Evolutionary conservation across 2,113 vertebrate genomes (phyloP), one percentile per base, ranked within the genome.

Genomic region (Heteronetta atricapilla): DNA sequence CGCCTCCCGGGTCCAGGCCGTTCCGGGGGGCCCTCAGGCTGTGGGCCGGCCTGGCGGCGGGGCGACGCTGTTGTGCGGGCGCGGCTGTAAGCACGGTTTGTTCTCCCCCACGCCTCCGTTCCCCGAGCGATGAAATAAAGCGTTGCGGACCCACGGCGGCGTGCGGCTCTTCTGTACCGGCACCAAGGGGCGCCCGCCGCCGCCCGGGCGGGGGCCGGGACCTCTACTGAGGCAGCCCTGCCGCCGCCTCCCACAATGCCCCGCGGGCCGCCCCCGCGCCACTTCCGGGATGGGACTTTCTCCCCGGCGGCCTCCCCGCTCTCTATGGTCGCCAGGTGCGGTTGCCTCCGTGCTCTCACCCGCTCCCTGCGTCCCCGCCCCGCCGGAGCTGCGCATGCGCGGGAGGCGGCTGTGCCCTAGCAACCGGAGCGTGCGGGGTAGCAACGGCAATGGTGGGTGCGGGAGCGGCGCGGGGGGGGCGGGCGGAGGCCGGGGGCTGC

Each of bases 391-490:
- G 94, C 97, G 97, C 98, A 86, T 58, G 98, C 98, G 98, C 96
- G 56, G 50, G 87, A 67, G 85, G 62, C 85, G 26, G 7, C 50
- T 15, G 60, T 80, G 94, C 97, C 98, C 83, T 98, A 98, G 98
- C 98, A 98, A 98, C 98, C 97, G 86, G 80, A 92, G 96, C 97
- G 95, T 96, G 95, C 87, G 97, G 97, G n/a, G 94, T 98, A 97
- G 97, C 98, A 97, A 97, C 97, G 76, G 95, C 94, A 74, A 98
- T 98, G 98, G 98, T 98, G 93, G 97, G 98, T 97, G 36, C 58
- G 62, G 18, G 46, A 7, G 76, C 48, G 29, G 46, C 42, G 59
- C 73, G 9, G 78, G 66, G 66, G 66, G 62, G 58, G 56, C 20
- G 15, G 76, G 87, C 75, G 46, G 40, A 11, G 40, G 40, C 40